Conservation (phyloP, 2,888 invertebrate genomes). For the Hirtodrosophila duncani region DNA sequence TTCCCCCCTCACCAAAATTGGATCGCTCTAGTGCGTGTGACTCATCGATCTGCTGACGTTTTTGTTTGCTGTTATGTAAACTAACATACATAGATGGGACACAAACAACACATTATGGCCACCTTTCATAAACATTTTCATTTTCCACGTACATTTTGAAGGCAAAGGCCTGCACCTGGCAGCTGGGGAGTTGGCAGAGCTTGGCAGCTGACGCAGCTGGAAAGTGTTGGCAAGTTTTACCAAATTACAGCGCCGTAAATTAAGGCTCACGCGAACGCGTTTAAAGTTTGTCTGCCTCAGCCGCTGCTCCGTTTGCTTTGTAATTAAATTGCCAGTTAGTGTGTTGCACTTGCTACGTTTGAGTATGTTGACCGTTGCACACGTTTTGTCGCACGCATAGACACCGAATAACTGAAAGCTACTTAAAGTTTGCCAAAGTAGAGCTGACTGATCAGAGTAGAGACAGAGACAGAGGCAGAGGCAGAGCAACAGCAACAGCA, state of each 20-base stretch:
- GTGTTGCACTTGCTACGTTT: conserved; percentile 18
- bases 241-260: not conserved
- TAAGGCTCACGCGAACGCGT: conserved; percentile 26
- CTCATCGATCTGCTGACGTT: conserved; percentile 31
- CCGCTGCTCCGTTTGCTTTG: conserved; percentile 14
- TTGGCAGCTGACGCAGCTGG: conserved; percentile 6
- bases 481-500: conserved; percentile 1
- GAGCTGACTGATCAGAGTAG: conserved; percentile 13
- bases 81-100: no score
- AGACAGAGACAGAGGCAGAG: conserved; percentile 1
- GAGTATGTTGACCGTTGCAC: conserved; percentile 37
- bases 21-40: conserved; percentile 10
- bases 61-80: conserved; percentile 12
- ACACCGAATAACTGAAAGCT: conserved; percentile 61
- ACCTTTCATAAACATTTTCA: no score
- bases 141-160: conserved; percentile 8
- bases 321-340: conserved; percentile 51
- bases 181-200: not conserved
- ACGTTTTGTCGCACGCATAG: conserved; percentile 71
- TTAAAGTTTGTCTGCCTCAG: conserved; percentile 24
- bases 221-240: not conserved
- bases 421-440: conserved; percentile 50
- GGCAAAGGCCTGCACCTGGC: not conserved
- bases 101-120: no score
- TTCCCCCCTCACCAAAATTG: conserved; percentile 10